These are phyloP conservation scores for Cheirogaleus medius DNA, from an alignment of 2,113 vertebrate genomes.

Conservation along the genomic window DNA sequence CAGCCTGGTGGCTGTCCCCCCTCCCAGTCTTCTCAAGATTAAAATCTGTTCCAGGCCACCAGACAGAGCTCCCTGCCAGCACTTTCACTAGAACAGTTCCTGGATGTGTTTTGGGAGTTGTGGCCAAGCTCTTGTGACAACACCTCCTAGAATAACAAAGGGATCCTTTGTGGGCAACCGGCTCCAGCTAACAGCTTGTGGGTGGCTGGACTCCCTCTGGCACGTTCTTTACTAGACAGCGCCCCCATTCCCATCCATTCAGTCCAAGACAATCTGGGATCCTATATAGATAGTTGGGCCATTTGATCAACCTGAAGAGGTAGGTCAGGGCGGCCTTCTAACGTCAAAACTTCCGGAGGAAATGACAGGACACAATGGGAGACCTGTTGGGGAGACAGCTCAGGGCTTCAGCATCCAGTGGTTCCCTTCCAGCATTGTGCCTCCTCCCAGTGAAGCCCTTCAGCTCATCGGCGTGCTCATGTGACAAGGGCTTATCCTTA, in stretches of 20 bases:
- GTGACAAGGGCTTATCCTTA: constrained; percentile 1
- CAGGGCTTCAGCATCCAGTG: neutral
- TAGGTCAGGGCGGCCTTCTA: constrained; percentile 1
- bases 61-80: constrained; percentile 50
- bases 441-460: neutral
- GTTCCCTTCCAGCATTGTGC: neutral
- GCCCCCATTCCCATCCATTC: neutral
- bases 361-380: constrained; percentile 38
- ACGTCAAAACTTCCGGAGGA: constrained; percentile 34
- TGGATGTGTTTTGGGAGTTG: neutral
- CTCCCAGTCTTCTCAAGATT: neutral
- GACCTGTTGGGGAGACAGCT: neutral
- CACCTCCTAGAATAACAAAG: constrained; percentile 65
- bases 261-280: constrained; percentile 41
- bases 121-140: constrained; percentile 64
- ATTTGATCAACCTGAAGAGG: constrained; percentile 54
- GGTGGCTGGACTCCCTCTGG: constrained; percentile 39
- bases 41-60: constrained; percentile 39
- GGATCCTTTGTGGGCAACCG: constrained; percentile 38
- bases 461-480: neutral
- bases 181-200: constrained; percentile 43
- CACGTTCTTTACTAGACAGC: constrained; percentile 36
- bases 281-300: constrained; percentile 36
- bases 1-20: neutral
- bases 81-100: constrained; percentile 32